Base-by-base conservation (phyloP, 2,113 vertebrate species). In the Marmota monax region DNA sequence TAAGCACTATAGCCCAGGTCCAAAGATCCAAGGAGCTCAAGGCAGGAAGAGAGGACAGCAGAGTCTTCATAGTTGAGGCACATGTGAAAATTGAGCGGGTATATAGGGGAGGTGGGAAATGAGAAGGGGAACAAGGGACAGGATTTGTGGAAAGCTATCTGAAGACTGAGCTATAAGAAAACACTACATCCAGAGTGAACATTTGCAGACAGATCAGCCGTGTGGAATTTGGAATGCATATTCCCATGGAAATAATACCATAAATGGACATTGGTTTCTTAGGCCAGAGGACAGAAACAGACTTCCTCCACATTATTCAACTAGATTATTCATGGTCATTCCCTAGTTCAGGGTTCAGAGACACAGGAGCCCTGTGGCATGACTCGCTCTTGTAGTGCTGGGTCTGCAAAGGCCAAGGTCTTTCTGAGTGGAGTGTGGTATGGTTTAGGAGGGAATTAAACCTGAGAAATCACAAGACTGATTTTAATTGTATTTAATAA, bases 171-270 rank as follows among this genome's bases (percentile, higher is more conserved):
- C 82, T 27, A 7, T n/a, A 53, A 76, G 67, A 69, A 82, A 85
- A 56, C 4, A 77, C 29, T 58, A 20, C 20, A 58, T 58, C 56
- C 56, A 58, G 20, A 73, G 45, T 53, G 61, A 67, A 96, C 88
- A 78, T 91, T 82, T 76, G 27, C 37, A 45, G 48, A 34, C 83
- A 77, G 63, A 88, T 74, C 84, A n/a, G 51, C 72, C 8, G 67
- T 89, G 53, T 79, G 89, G 95, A 96, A 93, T 94, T 58, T 80
- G 92, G 92, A 95, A 95, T 84, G 76, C 29, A 4, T 91, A 77
- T 85, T 95, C 94, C 92, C 90, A 25, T 22, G 87, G 86, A 74
- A 89, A 78, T 76, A 51, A 63, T n/a, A 37, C 85, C 23, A 0
- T 92, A 92, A 42, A 91, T 69, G 69, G 74, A 93, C 48, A 27